Evolutionary conservation across 2,113 vertebrate species (phyloP).

Genomic region (Sphyrna mokarran): DNA sequence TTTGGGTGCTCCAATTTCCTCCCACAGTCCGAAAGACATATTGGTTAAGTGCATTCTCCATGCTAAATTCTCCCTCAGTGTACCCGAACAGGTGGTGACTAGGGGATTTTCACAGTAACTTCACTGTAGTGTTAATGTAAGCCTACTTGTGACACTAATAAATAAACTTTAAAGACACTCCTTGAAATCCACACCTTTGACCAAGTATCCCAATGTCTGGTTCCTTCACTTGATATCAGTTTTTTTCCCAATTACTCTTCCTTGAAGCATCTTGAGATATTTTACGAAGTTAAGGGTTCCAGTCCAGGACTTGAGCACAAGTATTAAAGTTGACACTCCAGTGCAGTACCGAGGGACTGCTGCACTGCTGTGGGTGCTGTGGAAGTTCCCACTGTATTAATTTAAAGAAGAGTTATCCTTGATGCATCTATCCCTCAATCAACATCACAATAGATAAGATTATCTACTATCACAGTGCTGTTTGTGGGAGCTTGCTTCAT

Average conservation of each 20-base stretch:
- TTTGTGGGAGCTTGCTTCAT: not conserved
- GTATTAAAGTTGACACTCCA: too few relatives aligned
- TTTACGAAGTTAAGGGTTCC: not conserved
- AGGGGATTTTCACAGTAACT: too few relatives aligned
- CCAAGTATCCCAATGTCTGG: not conserved
- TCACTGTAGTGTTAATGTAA: too few relatives aligned
- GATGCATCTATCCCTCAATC: not conserved
- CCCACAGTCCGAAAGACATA: too few relatives aligned
- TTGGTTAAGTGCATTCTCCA: too few relatives aligned
- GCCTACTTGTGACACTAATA: too few relatives aligned
- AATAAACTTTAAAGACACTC: not conserved
- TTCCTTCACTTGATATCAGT: not conserved
- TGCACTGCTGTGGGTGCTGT: not conserved
- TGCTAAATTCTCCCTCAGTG: too few relatives aligned
- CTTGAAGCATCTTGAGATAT: not conserved
- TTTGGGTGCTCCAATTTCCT: too few relatives aligned
- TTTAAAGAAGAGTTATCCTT: too few relatives aligned
- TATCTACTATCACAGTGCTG: not conserved
- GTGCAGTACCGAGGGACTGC: not conserved
- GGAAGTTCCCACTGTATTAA: too few relatives aligned
- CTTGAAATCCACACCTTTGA: not conserved
- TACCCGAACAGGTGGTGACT: too few relatives aligned
- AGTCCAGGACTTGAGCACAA: not conserved
- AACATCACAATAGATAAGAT: not conserved
- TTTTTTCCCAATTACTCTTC: not conserved